A percentile compares a stretch with the other conserved stretches of the same genome.
These are phyloP conservation scores for Rhagologus leucostigma DNA, from an alignment of 2,113 vertebrate species.

Conservation along the genomic window DNA sequence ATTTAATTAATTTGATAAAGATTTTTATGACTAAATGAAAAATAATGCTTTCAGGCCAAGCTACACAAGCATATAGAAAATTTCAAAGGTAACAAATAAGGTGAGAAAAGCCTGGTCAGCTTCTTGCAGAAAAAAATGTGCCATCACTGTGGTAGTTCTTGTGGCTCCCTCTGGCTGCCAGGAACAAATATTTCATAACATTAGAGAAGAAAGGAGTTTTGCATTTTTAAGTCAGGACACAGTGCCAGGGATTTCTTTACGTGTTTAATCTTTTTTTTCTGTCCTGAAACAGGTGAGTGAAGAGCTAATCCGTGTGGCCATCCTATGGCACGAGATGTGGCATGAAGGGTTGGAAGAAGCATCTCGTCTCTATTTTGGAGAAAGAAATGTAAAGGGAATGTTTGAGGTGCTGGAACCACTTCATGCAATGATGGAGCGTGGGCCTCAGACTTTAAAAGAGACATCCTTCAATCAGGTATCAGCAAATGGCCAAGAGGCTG, in stretches of 20 bases:
- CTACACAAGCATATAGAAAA: neutral
- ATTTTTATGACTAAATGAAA: neutral
- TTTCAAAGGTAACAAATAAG: neutral
- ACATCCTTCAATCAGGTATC: conserved; percentile 97
- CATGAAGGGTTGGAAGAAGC: conserved; percentile 96
- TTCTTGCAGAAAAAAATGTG: neutral
- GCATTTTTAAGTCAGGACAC: neutral
- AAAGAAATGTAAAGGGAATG: conserved; percentile 98
- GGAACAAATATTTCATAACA: neutral
- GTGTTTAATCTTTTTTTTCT: accelerated
- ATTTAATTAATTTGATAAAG: neutral
- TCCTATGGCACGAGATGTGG: conserved; percentile 99
- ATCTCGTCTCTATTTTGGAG: conserved; percentile 94
- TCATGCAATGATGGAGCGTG: conserved; percentile 98
- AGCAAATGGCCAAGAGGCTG: neutral
- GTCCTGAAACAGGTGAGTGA: conserved; percentile 86
- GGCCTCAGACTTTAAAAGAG: conserved; percentile 97
- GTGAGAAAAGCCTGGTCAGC: neutral
- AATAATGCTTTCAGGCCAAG: neutral
- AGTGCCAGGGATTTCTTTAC: neutral
- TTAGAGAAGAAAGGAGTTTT: neutral
- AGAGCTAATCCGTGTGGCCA: conserved; percentile 96
- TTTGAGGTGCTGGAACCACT: conserved; percentile 97
- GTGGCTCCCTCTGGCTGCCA: conserved; percentile 16
- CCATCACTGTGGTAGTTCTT: neutral